Evolutionary conservation across 2,888 invertebrate species (phyloP).

Genomic region (Chesias legatella): DNA sequence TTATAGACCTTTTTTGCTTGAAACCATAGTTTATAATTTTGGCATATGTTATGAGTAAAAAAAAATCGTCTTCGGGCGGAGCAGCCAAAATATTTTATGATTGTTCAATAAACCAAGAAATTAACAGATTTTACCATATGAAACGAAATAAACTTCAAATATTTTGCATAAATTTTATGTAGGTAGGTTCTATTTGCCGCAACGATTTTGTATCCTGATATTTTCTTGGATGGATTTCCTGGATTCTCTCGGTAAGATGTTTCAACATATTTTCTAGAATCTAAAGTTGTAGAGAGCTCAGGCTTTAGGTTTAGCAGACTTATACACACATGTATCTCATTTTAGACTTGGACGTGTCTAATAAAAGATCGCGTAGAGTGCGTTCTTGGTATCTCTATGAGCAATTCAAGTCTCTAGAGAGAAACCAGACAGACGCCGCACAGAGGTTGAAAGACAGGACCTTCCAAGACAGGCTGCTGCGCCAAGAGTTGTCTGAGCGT

Average conservation of each 20-base stretch:
- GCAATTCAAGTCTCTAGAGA: slow-evolving; percentile 66
- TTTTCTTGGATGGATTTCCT: slow-evolving; percentile 57
- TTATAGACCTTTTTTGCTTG: too few species aligned
- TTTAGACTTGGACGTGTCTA: slow-evolving; percentile 51
- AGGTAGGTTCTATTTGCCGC: background rate
- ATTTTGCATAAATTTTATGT: slow-evolving; percentile 11
- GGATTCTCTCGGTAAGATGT: slow-evolving; percentile 53
- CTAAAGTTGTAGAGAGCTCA: too few species aligned
- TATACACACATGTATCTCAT: slow-evolving; percentile 13
- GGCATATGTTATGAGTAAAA: background rate
- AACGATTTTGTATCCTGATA: slow-evolving; percentile 8
- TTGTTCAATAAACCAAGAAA: slow-evolving; percentile 24
- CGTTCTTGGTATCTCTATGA: slow-evolving; percentile 73
- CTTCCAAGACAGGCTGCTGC: slow-evolving; percentile 56
- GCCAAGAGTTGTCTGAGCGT: slow-evolving; percentile 57
- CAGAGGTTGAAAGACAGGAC: slow-evolving; percentile 53
- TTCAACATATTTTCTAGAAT: too few species aligned
- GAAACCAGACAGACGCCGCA: slow-evolving; percentile 58
- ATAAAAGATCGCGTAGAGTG: slow-evolving; percentile 58
- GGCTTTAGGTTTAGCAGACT: too few species aligned
- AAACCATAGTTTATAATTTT: too few species aligned
- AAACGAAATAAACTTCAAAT: slow-evolving; percentile 38
- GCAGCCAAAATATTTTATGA: slow-evolving; percentile 7
- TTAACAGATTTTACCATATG: slow-evolving; percentile 29
- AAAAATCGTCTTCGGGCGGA: slow-evolving; percentile 3